phyloP scores from a whole-genome alignment of 2,113 vertebrate species.

The Chunga burmeisteri region DNA sequence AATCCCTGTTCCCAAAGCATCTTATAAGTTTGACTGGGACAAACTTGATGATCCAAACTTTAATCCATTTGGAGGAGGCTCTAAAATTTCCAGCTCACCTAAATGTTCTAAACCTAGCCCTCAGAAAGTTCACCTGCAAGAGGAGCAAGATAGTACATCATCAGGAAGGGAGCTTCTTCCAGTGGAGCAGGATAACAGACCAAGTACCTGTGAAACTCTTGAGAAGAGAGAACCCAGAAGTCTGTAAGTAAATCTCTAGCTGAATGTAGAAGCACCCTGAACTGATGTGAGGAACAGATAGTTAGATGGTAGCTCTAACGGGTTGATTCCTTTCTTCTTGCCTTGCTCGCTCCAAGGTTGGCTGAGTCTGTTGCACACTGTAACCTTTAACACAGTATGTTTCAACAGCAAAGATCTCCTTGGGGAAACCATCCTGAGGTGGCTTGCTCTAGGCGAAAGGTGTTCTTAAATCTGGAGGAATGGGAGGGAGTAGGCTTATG shows the following conservation, averaged over 20 bases:
- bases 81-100: constrained; percentile 67
- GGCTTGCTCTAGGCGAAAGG: background rate
- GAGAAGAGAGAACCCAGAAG: background rate
- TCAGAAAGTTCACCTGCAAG: background rate
- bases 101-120: background rate
- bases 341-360: rapidly evolving
- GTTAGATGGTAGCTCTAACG: background rate
- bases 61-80: constrained; percentile 71
- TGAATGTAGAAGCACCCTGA: background rate
- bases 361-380: background rate
- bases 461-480: background rate
- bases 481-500: background rate
- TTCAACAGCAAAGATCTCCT: background rate
- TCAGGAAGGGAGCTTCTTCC: background rate
- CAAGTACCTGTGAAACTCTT: background rate
- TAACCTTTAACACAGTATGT: background rate
- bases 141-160: background rate
- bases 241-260: constrained; percentile 28
- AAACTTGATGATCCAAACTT: constrained; percentile 81
- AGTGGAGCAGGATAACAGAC: background rate
- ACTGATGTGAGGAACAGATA: background rate
- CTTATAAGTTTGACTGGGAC: constrained; percentile 74
- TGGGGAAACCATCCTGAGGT: background rate
- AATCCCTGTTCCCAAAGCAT: constrained; percentile 47
- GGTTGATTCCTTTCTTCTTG: background rate